phyloP scores from a whole-genome alignment of 2,797 vertebrate genomes.

The Phalanger gymnotis region DNA sequence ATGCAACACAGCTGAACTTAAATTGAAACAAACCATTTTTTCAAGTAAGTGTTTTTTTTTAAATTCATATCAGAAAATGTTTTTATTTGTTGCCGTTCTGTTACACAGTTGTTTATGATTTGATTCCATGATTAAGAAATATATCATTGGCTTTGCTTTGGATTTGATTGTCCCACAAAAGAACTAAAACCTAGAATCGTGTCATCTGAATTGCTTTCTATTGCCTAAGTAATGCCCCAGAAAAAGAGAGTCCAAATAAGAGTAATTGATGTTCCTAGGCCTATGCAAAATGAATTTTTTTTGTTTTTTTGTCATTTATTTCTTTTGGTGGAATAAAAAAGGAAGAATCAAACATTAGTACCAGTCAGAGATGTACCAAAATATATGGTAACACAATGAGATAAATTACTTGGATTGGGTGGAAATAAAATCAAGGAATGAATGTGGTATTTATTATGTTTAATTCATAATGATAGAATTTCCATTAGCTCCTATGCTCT shows the following conservation, averaged over 20 bases:
- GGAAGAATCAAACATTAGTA: not conserved
- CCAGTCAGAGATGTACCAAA: not conserved
- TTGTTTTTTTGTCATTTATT: not conserved
- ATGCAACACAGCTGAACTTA: conserved; percentile 61
- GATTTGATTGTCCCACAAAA: conserved; percentile 8
- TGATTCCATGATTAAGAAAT: conserved; percentile 48
- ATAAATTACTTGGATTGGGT: not conserved
- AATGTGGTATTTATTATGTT: not conserved
- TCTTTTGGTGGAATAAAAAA: not conserved
- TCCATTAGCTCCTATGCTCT: not conserved
- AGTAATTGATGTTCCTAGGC: not conserved
- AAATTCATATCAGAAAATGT: not conserved
- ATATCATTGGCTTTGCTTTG: conserved; percentile 7
- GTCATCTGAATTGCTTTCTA: conserved; percentile 42
- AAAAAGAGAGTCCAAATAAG: conserved; percentile 37
- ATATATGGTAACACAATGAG: not conserved
- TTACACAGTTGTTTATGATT: conserved; percentile 30
- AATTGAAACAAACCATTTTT: conserved; percentile 65
- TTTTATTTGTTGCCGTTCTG: conserved; percentile 42
- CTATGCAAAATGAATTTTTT: not conserved
- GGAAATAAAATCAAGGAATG: not conserved
- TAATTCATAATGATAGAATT: not conserved
- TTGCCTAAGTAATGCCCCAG: not conserved
- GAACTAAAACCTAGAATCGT: conserved; percentile 35
- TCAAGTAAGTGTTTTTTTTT: conserved; percentile 62